Base-by-base conservation (phyloP, 2,888 invertebrate genomes). In the Scaptomyza reducta region DNA sequence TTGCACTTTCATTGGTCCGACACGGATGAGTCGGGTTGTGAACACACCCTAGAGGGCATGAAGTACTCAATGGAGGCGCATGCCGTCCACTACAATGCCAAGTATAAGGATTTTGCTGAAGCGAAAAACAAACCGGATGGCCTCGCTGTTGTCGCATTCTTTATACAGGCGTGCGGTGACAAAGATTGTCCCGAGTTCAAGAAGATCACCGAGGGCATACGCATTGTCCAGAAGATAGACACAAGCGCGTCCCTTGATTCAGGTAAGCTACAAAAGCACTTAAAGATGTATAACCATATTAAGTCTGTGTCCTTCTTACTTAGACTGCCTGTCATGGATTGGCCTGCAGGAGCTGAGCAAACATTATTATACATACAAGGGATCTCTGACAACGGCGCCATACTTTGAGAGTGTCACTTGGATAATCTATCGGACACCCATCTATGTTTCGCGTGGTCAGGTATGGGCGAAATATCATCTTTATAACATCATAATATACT, bases 1-100 rank as follows among this genome's bases (percentile, higher is more conserved):
- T 93, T 96, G 90, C 96, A 96, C 91, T 96, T 96, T 90, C 96
- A 96, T 90, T 96, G 96, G 96, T 94, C 95, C 1, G 94, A 95
- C 22, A 94, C 94, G 53, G 95, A 95, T 79, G 94, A 94, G 80
- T 94, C 94, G 38, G 96, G 96, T 13, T 96, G 96, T 79, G 96
- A 96, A 89, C 96, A 96, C 88, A 94, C 95, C 33, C 92, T 96
- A 45, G 95, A 96, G 90, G 96, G 95, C 46, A 93, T 90, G 60
- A 95, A 95, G 70, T 96, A 94, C 79, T 95, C 95, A 9, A 95
- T 95, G 91, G 96, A 96, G 91, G 95, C 95, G 46, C 96, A 96
- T 87, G 94, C 96, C 56, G 96, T 96, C 0, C 96, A 96, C 90
- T 96, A 94, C 89, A 95, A 95, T 87, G 93, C 93, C 84, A 95